phyloP scores from a whole-genome alignment of 2,797 vertebrate genomes.

The Rhynchonycteris naso region DNA sequence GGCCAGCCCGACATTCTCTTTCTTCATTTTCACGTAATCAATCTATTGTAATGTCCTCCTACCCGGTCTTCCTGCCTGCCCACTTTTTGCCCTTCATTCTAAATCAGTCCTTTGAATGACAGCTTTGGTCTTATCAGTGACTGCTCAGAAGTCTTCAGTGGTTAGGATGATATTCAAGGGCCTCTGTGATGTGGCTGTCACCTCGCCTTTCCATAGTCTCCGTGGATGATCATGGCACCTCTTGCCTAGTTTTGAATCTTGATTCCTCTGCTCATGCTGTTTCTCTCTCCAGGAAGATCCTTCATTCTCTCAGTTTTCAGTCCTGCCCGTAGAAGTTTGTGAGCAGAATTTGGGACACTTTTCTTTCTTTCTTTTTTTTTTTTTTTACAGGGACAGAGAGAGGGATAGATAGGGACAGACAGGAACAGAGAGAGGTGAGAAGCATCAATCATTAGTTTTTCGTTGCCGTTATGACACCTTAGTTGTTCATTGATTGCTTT shows the following conservation, averaged over 20 bases:
- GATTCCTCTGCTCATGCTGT: background rate
- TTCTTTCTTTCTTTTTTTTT: too few relatives aligned
- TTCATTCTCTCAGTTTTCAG: background rate
- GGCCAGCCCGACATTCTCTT: background rate
- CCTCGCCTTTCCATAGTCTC: background rate
- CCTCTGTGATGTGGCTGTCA: background rate
- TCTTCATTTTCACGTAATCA: background rate
- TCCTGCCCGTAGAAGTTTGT: background rate
- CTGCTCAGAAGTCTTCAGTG: background rate
- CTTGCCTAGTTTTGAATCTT: background rate
- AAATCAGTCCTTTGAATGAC: background rate
- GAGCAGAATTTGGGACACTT: background rate
- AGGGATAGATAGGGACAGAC: too few relatives aligned
- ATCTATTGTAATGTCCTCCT: background rate
- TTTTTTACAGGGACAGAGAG: too few relatives aligned
- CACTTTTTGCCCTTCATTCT: background rate
- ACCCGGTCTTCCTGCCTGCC: background rate
- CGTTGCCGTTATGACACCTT: too few relatives aligned
- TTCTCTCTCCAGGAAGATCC: background rate
- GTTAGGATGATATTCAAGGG: background rate
- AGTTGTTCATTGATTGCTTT: too few relatives aligned
- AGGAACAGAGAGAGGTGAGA: too few relatives aligned
- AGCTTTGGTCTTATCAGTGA: background rate
- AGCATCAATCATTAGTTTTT: too few relatives aligned
- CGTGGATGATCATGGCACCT: background rate